Percentiles rank a stretch among this genome's conserved stretches.
Conservation (phyloP, 2,888 invertebrate species). For the Xestia ashworthii region DNA sequence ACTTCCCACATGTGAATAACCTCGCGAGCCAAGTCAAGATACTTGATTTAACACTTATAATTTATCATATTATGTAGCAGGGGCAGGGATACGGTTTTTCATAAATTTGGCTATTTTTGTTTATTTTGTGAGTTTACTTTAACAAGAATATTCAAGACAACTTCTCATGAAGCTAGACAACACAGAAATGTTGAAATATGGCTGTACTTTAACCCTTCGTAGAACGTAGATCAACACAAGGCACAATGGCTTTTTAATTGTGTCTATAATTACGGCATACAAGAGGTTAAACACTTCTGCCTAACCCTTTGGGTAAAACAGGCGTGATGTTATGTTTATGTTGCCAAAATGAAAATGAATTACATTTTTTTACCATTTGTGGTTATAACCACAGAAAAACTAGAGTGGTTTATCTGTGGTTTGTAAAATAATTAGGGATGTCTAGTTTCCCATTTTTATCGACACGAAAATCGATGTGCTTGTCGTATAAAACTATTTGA, state of each 20-base stretch:
- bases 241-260: no score
- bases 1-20: no score
- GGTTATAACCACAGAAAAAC: not conserved
- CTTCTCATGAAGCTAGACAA: not conserved
- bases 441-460: slow-evolving; percentile 11
- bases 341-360: not conserved
- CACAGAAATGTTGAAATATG: not conserved
- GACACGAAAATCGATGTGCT: not conserved
- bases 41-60: no score
- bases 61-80: not conserved
- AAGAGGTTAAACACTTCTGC: not conserved
- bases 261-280: no score
- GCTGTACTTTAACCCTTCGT: no score
- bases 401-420: slow-evolving; percentile 28
- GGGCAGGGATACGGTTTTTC: not conserved
- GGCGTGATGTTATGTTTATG: not conserved
- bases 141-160: not conserved
- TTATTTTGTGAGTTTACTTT: not conserved
- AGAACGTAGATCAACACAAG: no score
- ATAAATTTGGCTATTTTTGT: not conserved
- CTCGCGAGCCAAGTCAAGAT: no score
- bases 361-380: not conserved
- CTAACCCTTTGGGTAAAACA: not conserved
- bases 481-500: not conserved
- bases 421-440: slow-evolving; percentile 22